Evolutionary conservation across 2,113 vertebrate genomes (phyloP).

Genomic region (Scophthalmus maximus): DNA sequence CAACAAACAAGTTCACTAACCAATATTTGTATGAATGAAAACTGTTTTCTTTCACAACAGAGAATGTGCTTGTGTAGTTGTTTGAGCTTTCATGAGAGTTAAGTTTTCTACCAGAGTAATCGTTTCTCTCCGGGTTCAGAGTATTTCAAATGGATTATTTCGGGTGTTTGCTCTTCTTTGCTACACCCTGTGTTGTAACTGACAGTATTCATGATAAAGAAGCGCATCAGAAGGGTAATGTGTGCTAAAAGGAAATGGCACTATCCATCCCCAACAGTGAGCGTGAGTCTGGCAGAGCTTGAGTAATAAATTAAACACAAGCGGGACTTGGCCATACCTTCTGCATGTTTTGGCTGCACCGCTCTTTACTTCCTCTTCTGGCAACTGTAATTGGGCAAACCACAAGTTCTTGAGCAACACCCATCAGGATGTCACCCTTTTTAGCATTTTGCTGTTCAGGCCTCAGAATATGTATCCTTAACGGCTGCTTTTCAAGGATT

Average conservation of each 20-base stretch:
- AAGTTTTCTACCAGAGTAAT: neutral
- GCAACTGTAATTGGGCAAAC: constrained; percentile 23
- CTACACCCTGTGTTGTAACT: neutral
- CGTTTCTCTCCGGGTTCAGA: constrained; percentile 21
- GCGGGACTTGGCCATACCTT: neutral
- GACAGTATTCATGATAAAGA: constrained; percentile 5
- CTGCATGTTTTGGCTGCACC: neutral
- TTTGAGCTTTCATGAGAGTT: neutral
- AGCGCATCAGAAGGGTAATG: neutral
- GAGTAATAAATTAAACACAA: neutral
- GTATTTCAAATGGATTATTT: constrained; percentile 19
- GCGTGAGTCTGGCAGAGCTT: neutral
- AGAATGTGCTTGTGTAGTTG: neutral
- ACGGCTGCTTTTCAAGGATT: neutral
- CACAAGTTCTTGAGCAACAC: constrained; percentile 14
- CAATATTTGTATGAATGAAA: neutral
- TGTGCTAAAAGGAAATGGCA: neutral
- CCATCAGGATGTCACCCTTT: neutral
- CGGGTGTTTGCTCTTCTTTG: neutral
- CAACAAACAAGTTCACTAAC: neutral
- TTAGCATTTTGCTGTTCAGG: neutral
- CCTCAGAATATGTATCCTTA: neutral
- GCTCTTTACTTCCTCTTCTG: neutral
- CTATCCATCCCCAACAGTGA: neutral
- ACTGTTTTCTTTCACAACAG: neutral